Evolutionary conservation across 2,797 vertebrate species (phyloP).

Genomic region (Parauchenoglanis punctatus): DNA sequence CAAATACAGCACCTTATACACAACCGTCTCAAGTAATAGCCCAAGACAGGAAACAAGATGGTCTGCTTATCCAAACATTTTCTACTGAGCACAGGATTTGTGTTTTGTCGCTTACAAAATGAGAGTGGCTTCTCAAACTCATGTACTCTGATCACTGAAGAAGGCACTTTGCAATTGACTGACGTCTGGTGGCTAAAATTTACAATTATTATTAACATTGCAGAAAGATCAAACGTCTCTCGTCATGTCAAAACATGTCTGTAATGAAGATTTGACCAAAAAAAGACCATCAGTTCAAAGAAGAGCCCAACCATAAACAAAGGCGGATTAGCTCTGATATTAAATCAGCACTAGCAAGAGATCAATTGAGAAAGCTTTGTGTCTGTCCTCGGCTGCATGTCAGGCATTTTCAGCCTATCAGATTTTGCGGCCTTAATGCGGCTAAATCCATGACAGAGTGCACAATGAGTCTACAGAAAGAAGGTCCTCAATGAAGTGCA

Average conservation of each 20-base stretch:
- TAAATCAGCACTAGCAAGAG: conserved; percentile 24
- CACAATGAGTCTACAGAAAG: conserved; percentile 16
- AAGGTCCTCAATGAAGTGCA: conserved; percentile 49
- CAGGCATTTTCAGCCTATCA: conserved; percentile 24
- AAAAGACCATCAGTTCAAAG: conserved; percentile 42
- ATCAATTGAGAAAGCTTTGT: conserved; percentile 23
- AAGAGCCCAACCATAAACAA: conserved; percentile 11
- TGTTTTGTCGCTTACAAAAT: conserved; percentile 21
- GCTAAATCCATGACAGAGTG: conserved; percentile 25
- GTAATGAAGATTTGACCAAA: conserved; percentile 30
- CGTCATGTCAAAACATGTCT: conserved; percentile 31
- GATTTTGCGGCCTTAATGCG: conserved; percentile 33
- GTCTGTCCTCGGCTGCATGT: conserved; percentile 21
- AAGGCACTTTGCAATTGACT: conserved; percentile 22
- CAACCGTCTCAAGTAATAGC: conserved; percentile 16
- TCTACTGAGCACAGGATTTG: conserved; percentile 42
- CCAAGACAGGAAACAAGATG: conserved; percentile 31
- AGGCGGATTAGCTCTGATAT: conserved; percentile 23
- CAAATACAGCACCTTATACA: conserved; percentile 42
- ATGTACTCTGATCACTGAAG: conserved; percentile 28
- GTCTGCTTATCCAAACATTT: conserved; percentile 25
- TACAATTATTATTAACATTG: conserved; percentile 24
- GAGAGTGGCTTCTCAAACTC: background rate
- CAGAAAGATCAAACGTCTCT: conserved; percentile 25
- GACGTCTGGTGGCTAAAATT: conserved; percentile 18